Evolutionary conservation across 2,888 invertebrate genomes (phyloP).

Genomic region (Xanthorhoe designata): DNA sequence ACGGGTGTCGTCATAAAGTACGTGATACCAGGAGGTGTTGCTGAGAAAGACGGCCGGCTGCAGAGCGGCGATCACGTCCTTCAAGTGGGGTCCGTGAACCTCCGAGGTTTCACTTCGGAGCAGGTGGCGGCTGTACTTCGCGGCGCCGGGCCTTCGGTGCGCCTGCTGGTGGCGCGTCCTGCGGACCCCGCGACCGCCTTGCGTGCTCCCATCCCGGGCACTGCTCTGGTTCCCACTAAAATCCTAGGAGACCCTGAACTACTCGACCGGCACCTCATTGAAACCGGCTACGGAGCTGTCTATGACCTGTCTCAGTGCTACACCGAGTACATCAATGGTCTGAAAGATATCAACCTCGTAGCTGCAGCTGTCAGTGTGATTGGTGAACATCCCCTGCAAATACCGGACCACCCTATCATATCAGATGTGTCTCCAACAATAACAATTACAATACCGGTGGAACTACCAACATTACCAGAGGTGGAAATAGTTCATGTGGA

Average conservation of each 20-base stretch:
- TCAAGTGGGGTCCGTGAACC: constrained; percentile 97
- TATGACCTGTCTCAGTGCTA: constrained; percentile 78
- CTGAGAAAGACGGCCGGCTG: constrained; percentile 97
- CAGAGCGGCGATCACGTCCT: constrained; percentile 99
- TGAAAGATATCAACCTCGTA: constrained; percentile 66
- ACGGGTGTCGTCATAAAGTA: constrained; percentile 99
- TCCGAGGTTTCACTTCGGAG: constrained; percentile 98
- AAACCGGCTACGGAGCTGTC: constrained; percentile 89
- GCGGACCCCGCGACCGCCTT: constrained; percentile 94
- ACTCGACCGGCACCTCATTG: constrained; percentile 93
- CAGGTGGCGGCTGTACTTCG: constrained; percentile 90
- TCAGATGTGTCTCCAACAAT: constrained; percentile 76
- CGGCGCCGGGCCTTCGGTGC: constrained; percentile 92
- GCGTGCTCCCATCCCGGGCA: constrained; percentile 91
- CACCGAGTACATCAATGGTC: constrained; percentile 70
- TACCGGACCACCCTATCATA: constrained; percentile 70
- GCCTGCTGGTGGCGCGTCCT: constrained; percentile 97
- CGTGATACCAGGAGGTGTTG: constrained; percentile 97
- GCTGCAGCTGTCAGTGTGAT: constrained; percentile 78
- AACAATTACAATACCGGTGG: constrained; percentile 80
- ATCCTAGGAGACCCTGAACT: constrained; percentile 96
- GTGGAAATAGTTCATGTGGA: constrained; percentile 96
- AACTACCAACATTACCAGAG: constrained; percentile 91
- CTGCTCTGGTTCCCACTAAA: constrained; percentile 96
- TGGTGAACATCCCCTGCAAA: constrained; percentile 76